phyloP scores from a whole-genome alignment of 2,113 vertebrate species.

The Tretioscincus oriximinensis region DNA sequence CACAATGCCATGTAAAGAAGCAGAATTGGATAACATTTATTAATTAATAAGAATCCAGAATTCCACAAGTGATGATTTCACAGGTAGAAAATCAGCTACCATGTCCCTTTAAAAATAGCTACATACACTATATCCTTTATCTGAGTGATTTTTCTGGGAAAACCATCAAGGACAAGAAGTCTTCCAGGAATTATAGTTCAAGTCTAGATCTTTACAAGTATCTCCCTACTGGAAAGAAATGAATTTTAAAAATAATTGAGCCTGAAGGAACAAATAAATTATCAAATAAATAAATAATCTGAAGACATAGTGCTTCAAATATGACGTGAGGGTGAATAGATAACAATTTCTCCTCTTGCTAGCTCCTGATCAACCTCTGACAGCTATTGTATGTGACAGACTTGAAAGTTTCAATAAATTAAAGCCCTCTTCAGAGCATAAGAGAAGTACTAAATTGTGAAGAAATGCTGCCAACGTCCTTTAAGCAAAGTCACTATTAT shows the following conservation, averaged over 20 bases:
- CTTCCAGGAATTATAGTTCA: background rate
- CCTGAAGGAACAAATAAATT: background rate
- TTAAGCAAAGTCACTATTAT: background rate
- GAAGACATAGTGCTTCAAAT: background rate
- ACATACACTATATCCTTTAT: background rate
- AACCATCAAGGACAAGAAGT: background rate
- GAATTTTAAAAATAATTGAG: constrained; percentile 1
- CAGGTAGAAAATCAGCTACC: background rate
- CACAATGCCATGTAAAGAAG: background rate
- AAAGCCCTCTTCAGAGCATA: background rate
- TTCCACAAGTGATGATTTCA: background rate
- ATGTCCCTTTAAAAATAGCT: background rate
- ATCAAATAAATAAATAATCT: background rate
- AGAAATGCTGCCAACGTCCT: background rate
- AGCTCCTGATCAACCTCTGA: constrained; percentile 2
- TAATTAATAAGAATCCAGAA: too few species aligned
- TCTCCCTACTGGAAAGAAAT: background rate
- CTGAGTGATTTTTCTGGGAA: background rate
- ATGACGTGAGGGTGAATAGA: background rate
- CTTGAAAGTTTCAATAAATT: constrained; percentile 11
- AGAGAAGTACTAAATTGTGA: background rate
- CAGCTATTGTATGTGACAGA: background rate
- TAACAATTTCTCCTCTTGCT: background rate
- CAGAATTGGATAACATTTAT: background rate
- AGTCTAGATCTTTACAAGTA: background rate